Percentiles rank a stretch among this genome's conserved stretches.
phyloP scores from a whole-genome alignment of 2,888 invertebrate species.

The Masnerella sp. region DNA sequence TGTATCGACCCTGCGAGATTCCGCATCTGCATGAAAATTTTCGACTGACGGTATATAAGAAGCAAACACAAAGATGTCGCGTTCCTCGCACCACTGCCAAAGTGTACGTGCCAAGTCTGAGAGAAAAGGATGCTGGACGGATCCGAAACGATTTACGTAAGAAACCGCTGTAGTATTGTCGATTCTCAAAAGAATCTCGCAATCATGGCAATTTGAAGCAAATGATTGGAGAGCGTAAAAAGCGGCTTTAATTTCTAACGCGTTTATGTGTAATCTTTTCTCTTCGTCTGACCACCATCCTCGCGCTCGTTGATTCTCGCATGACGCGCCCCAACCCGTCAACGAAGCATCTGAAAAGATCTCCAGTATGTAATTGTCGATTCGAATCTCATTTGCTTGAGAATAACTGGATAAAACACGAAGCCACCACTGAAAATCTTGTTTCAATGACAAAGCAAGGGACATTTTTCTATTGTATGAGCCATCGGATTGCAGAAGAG shows the following conservation, averaged over 20 bases:
- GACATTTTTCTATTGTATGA: slow-evolving; percentile 3
- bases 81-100: slow-evolving; percentile 6
- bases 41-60: slow-evolving; percentile 7
- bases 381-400: not conserved
- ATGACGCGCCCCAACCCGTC: slow-evolving; percentile 1
- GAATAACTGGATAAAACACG: not conserved
- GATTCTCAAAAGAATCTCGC: slow-evolving; percentile 9
- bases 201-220: not conserved
- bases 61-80: slow-evolving; percentile 5
- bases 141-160: slow-evolving; percentile 7
- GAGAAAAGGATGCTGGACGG: not conserved
- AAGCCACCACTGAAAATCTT: slow-evolving; percentile 7
- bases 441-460: not conserved
- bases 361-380: not conserved
- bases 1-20: not conserved
- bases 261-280: not conserved
- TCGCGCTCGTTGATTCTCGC: not conserved
- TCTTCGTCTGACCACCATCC: slow-evolving; percentile 6
- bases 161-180: slow-evolving; percentile 8
- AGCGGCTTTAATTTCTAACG: slow-evolving; percentile 5
- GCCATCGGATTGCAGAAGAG: not conserved
- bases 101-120: not conserved
- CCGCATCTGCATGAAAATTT: not conserved
- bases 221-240: slow-evolving; percentile 5
- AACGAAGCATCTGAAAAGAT: slow-evolving; percentile 4